These are phyloP conservation scores for Dynastes hyllus DNA, from an alignment of 2,888 invertebrate species.

Conservation along the genomic window DNA sequence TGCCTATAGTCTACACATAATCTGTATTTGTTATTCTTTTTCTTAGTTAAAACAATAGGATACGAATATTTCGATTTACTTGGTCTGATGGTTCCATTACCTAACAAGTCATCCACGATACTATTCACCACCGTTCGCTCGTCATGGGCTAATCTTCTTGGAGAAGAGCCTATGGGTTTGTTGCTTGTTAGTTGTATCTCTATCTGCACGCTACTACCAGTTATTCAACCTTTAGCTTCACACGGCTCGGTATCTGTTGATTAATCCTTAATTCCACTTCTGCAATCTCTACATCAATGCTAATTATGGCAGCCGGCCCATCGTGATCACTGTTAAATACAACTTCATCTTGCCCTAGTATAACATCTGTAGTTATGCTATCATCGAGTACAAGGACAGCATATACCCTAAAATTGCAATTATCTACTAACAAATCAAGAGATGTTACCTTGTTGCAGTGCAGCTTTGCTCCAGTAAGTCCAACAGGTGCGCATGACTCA, in stretches of 20 bases:
- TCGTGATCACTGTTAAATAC: too few relatives aligned
- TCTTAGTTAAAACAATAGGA: constrained; percentile 53
- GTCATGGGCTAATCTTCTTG: constrained; percentile 48
- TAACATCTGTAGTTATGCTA: constrained; percentile 10
- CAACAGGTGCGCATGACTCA: not conserved
- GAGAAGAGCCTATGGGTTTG: constrained; percentile 9
- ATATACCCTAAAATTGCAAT: not conserved
- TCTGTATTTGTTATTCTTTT: constrained; percentile 52
- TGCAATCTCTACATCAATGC: constrained; percentile 10
- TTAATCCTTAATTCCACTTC: not conserved
- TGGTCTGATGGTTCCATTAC: constrained; percentile 51
- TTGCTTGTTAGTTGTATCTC: constrained; percentile 12
- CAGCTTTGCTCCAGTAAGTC: not conserved
- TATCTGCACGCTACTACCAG: not conserved
- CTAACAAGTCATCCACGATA: constrained; percentile 53
- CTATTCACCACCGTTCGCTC: constrained; percentile 41
- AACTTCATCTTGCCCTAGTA: constrained; percentile 11
- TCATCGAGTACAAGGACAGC: not conserved
- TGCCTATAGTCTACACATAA: constrained; percentile 55
- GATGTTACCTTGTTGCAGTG: not conserved
- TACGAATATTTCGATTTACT: constrained; percentile 53
- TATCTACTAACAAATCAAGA: not conserved
- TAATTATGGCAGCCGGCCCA: not conserved
- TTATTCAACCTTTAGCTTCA: constrained; percentile 2
- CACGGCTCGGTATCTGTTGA: too few relatives aligned